These are phyloP conservation scores for Aspidiotus rigidus DNA, from an alignment of 2,888 invertebrate genomes.

Conservation along the genomic window DNA sequence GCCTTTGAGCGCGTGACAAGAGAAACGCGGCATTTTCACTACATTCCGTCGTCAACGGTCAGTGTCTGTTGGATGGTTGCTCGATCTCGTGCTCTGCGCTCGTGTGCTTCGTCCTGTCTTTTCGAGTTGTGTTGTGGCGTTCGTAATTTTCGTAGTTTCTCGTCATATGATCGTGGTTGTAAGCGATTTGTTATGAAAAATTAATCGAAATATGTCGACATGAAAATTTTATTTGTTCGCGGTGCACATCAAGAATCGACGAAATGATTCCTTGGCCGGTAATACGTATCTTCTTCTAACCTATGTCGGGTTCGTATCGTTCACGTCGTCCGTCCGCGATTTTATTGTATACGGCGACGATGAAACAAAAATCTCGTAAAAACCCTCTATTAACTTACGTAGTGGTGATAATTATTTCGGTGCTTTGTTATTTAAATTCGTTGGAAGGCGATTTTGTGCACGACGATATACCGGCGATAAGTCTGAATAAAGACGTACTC, in stretches of 20 bases:
- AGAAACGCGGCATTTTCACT: background rate
- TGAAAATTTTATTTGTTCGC: too few relatives aligned
- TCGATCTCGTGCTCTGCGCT: too few relatives aligned
- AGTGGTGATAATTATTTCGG: conserved; percentile 43
- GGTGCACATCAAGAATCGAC: too few relatives aligned
- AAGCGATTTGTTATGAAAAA: background rate
- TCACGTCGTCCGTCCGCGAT: background rate
- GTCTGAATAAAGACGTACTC: conserved; percentile 69
- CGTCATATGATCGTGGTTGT: too few relatives aligned
- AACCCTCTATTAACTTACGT: conserved; percentile 30
- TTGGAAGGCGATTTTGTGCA: conserved; percentile 75
- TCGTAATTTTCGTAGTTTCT: background rate
- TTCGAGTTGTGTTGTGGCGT: too few relatives aligned
- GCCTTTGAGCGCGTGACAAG: background rate
- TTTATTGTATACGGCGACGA: background rate
- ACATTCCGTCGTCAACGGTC: background rate
- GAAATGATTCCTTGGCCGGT: too few relatives aligned
- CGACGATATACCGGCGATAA: conserved; percentile 77
- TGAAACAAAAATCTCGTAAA: conserved; percentile 14
- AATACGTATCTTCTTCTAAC: background rate
- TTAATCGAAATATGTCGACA: too few relatives aligned
- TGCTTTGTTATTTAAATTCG: conserved; percentile 63
- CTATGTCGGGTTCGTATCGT: background rate
- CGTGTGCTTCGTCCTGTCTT: too few relatives aligned
- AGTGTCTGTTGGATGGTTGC: background rate